phyloP scores from a whole-genome alignment of 2,888 invertebrate genomes.

The Diplazon laetatorius region DNA sequence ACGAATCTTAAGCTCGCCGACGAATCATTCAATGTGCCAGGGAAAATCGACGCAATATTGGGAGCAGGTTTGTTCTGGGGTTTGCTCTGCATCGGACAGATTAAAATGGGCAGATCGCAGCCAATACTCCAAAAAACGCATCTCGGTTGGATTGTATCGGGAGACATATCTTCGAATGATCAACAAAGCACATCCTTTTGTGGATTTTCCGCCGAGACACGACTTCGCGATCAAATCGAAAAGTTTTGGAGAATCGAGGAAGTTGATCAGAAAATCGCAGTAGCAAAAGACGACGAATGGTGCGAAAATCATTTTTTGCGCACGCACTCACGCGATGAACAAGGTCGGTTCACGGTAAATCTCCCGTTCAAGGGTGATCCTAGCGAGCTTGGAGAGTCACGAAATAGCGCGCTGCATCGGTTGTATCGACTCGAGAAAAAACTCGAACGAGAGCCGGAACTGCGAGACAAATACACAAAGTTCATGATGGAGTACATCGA shows the following conservation, averaged over 20 bases:
- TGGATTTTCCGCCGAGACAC: not conserved
- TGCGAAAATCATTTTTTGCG: not conserved
- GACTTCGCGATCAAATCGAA: not conserved
- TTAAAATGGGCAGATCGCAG: not conserved
- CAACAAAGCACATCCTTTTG: not conserved
- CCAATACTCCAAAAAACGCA: slow-evolving; percentile 19
- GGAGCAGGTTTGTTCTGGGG: slow-evolving; percentile 10
- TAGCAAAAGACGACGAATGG: not conserved
- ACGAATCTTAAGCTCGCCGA: slow-evolving; percentile 56
- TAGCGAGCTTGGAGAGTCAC: slow-evolving; percentile 14
- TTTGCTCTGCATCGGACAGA: not conserved
- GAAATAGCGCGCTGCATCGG: slow-evolving; percentile 1
- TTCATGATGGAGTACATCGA: slow-evolving; percentile 21
- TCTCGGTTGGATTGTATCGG: slow-evolving; percentile 17
- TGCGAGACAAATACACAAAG: not conserved
- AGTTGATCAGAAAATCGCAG: not conserved
- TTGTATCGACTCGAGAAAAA: slow-evolving; percentile 12
- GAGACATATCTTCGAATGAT: not conserved
- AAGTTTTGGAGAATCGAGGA: slow-evolving; percentile 25
- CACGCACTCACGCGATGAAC: not conserved
- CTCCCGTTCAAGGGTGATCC: slow-evolving; percentile 3
- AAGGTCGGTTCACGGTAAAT: not conserved
- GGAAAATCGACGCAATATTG: slow-evolving; percentile 6
- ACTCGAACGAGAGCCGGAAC: slow-evolving; percentile 9
- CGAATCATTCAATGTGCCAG: slow-evolving; percentile 28